A percentile compares a stretch with the other conserved stretches of the same genome.
Evolutionary conservation across 2,797 vertebrate genomes (phyloP).

Genomic region (Anas acuta): DNA sequence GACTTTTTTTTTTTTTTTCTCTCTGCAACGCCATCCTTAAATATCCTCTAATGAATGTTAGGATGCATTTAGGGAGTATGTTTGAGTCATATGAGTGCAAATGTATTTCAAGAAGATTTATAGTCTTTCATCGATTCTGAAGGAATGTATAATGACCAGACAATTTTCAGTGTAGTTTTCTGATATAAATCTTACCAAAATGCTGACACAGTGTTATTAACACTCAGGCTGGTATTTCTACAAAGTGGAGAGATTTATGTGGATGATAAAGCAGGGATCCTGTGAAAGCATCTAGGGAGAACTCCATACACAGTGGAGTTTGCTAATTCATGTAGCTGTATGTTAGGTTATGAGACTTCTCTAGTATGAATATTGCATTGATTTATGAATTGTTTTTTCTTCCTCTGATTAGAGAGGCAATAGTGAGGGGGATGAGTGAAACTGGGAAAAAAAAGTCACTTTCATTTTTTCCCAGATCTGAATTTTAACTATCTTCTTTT

Average conservation of each 20-base stretch:
- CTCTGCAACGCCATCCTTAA: not conserved
- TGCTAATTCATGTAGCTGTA: constrained; percentile 20
- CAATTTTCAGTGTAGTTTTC: constrained; percentile 27
- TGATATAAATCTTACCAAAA: constrained; percentile 28
- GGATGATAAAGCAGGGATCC: constrained; percentile 30
- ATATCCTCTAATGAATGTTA: constrained; percentile 14
- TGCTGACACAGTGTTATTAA: constrained; percentile 50
- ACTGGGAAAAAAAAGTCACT: not conserved
- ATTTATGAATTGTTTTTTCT: not conserved
- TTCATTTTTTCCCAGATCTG: not conserved
- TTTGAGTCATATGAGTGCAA: not conserved
- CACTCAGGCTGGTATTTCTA: constrained; percentile 1
- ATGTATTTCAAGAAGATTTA: constrained; percentile 23
- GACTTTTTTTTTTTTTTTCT: not conserved
- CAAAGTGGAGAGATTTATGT: constrained; percentile 50
- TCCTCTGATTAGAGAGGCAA: not conserved
- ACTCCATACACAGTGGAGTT: not conserved
- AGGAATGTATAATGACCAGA: constrained; percentile 28
- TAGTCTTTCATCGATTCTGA: constrained; percentile 36
- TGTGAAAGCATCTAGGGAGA: not conserved
- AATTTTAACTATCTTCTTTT: not conserved
- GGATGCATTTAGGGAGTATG: not conserved
- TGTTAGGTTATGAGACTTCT: not conserved
- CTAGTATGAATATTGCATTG: not conserved
- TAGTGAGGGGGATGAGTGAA: not conserved